These are phyloP conservation scores for Pagrus major DNA, from an alignment of 2,113 vertebrate genomes.

Conservation along the genomic window DNA sequence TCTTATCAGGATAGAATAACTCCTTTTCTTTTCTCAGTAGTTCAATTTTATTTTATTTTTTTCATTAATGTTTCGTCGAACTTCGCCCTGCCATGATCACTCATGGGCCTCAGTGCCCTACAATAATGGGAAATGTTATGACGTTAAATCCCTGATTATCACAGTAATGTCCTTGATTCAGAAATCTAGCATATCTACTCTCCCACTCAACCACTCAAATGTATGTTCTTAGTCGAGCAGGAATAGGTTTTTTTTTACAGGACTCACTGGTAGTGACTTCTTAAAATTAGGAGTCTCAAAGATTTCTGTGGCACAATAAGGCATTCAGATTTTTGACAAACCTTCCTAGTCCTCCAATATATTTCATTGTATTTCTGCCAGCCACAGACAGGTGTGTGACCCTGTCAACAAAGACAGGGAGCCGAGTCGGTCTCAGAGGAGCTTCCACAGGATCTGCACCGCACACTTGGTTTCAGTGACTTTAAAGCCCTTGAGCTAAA, in stretches of 20 bases:
- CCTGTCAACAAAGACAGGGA: slow-evolving; percentile 43
- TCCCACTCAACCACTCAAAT: slow-evolving; percentile 13
- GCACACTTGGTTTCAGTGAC: slow-evolving; percentile 34
- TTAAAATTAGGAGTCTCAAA: slow-evolving; percentile 3
- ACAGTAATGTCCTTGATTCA: slow-evolving; percentile 31
- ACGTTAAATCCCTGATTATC: slow-evolving; percentile 39
- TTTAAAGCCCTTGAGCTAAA: slow-evolving; percentile 42
- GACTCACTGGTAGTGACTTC: slow-evolving; percentile 1
- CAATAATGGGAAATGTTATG: slow-evolving; percentile 39
- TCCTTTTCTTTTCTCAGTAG: slow-evolving; percentile 14
- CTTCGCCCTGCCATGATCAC: slow-evolving; percentile 2
- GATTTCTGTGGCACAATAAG: background rate
- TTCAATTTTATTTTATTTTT: slow-evolving; percentile 13
- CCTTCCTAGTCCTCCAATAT: slow-evolving; percentile 15
- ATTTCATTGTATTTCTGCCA: slow-evolving; percentile 38
- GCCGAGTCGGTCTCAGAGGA: slow-evolving; percentile 45
- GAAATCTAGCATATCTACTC: slow-evolving; percentile 9
- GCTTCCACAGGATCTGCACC: slow-evolving; percentile 17
- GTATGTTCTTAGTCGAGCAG: background rate
- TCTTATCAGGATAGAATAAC: slow-evolving; percentile 42
- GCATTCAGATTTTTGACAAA: slow-evolving; percentile 22
- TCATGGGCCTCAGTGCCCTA: background rate
- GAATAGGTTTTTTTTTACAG: background rate
- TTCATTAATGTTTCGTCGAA: background rate
- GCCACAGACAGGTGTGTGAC: slow-evolving; percentile 51